Conservation (phyloP, 2,113 vertebrate genomes). For the Pseudonaja textilis region DNA sequence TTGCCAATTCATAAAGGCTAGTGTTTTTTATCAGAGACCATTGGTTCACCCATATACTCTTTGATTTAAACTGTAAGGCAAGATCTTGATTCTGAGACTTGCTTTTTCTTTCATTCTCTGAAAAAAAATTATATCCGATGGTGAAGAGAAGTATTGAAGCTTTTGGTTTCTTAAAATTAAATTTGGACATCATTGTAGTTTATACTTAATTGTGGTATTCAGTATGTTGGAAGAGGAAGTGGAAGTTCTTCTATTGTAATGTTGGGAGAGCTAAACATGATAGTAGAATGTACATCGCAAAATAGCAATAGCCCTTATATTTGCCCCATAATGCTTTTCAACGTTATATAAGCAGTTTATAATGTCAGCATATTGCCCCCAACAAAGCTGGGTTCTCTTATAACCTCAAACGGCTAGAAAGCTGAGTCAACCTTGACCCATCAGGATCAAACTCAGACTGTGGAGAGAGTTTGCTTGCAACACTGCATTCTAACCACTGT, state of each 20-base stretch:
- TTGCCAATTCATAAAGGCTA: neutral
- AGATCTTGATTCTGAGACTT: neutral
- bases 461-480: too few relatives aligned
- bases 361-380: neutral
- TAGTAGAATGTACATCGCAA: neutral
- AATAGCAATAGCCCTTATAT: neutral
- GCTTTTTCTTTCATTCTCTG: neutral
- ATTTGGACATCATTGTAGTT: neutral
- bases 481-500: neutral
- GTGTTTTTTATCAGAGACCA: accelerated
- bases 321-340: neutral
- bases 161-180: neutral
- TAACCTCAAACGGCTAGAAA: neutral
- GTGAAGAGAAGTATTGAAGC: neutral
- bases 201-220: neutral
- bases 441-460: neutral
- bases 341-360: neutral
- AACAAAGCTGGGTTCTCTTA: neutral
- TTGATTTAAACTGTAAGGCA: neutral
- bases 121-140: neutral
- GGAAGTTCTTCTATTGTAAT: neutral
- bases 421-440: neutral
- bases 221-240: neutral
- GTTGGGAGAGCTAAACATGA: neutral
- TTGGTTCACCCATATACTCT: neutral